These are phyloP conservation scores for Castor canadensis DNA, from an alignment of 2,113 vertebrate species.

Conservation along the genomic window DNA sequence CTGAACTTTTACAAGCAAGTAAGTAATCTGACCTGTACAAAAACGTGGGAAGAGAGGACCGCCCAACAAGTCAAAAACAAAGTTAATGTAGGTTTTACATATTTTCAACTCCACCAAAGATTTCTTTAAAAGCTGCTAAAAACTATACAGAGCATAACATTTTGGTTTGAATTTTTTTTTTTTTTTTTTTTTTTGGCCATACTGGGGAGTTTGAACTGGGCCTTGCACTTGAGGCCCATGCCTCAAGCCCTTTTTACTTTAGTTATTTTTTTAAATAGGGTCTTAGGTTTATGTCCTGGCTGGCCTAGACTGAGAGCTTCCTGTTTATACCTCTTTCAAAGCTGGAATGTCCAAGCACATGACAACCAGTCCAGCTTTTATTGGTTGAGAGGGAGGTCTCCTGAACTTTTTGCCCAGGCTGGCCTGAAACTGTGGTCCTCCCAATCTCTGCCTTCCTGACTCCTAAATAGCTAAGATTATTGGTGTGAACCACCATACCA, in stretches of 20 bases:
- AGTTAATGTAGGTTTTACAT: conserved; percentile 4
- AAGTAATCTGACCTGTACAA: background rate
- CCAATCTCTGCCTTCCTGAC: background rate
- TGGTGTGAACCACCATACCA: background rate
- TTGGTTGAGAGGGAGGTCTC: no score
- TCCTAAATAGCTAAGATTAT: background rate
- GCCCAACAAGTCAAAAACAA: conserved; percentile 4
- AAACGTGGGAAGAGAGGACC: background rate
- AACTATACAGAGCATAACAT: background rate
- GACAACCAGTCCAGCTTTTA: no score
- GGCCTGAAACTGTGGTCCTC: background rate
- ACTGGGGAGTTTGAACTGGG: no score
- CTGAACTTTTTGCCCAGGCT: background rate
- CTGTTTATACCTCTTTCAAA: no score
- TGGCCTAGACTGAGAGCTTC: no score
- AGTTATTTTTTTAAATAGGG: background rate
- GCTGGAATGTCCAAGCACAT: no score
- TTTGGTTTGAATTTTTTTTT: background rate
- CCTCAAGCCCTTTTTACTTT: no score
- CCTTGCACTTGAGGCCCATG: no score
- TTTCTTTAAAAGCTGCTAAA: background rate
- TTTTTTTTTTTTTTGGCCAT: background rate
- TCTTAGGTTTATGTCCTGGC: background rate
- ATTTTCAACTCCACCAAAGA: background rate
- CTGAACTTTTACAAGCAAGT: conserved; percentile 23